phyloP scores from a whole-genome alignment of 2,113 vertebrate species.

The Cyphomyrus discorhynchus region DNA sequence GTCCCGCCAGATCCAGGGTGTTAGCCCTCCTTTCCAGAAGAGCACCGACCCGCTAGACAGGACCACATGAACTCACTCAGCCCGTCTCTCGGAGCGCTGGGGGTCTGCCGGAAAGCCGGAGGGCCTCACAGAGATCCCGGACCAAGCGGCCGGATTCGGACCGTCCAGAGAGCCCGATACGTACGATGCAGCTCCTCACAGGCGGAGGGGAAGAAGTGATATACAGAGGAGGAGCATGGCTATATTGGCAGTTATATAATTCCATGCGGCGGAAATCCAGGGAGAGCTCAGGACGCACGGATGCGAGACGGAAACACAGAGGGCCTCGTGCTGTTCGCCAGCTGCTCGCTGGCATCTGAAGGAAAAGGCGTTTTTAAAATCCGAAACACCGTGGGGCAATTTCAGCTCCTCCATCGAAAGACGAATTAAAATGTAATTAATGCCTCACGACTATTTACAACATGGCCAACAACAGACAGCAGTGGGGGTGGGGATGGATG shows the following conservation, averaged over 20 bases:
- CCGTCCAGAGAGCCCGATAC: background rate
- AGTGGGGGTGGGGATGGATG: background rate
- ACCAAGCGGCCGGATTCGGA: background rate
- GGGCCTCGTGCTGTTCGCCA: background rate
- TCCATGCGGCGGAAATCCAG: background rate
- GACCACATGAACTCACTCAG: background rate
- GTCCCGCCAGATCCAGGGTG: background rate
- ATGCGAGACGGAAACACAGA: background rate
- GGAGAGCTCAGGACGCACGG: background rate
- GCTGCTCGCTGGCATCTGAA: background rate
- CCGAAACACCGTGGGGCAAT: background rate
- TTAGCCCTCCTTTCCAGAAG: background rate
- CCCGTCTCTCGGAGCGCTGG: background rate
- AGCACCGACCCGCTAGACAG: background rate
- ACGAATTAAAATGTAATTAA: slow-evolving; percentile 5
- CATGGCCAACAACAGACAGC: background rate
- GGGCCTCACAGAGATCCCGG: background rate
- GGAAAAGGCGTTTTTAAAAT: background rate
- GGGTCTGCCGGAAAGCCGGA: background rate
- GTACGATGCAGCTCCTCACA: background rate
- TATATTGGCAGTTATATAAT: background rate
- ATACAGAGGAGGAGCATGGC: too few relatives aligned
- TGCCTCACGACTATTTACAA: background rate
- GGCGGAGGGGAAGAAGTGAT: background rate
- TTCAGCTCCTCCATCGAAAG: background rate